phyloP scores from a whole-genome alignment of 2,797 vertebrate genomes.

The Sebastes cheni region DNA sequence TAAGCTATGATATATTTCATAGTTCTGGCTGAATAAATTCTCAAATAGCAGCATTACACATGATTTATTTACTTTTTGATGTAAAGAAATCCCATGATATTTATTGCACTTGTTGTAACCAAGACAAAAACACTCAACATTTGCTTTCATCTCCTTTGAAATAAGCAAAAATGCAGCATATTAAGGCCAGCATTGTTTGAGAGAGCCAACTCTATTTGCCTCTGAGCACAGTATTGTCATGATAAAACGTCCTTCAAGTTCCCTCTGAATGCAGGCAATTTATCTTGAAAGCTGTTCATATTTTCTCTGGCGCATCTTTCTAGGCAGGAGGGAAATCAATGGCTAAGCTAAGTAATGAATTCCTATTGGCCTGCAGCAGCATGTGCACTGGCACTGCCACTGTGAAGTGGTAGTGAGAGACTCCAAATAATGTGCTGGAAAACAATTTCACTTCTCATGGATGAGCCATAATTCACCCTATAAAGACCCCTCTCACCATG shows the following conservation, averaged over 20 bases:
- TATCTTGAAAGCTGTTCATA: conserved; percentile 58
- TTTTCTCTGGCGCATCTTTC: conserved; percentile 46
- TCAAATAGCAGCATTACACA: not conserved
- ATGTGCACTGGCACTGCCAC: conserved; percentile 43
- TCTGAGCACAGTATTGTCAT: conserved; percentile 32
- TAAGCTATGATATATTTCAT: not conserved
- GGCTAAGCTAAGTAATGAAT: conserved; percentile 66
- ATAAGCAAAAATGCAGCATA: not conserved
- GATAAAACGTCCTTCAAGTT: conserved; percentile 54
- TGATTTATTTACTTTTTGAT: not conserved
- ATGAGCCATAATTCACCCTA: conserved; percentile 56
- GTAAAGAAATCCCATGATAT: not conserved
- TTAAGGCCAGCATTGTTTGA: conserved; percentile 9
- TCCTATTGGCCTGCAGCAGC: conserved; percentile 48
- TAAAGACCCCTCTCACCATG: conserved; percentile 26
- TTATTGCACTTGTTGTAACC: not conserved
- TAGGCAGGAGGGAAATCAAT: conserved; percentile 63
- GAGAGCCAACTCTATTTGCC: conserved; percentile 17
- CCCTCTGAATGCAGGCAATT: conserved; percentile 47
- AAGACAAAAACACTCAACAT: not conserved
- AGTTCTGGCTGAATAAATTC: not conserved
- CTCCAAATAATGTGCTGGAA: conserved; percentile 42
- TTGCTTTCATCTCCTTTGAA: conserved; percentile 2
- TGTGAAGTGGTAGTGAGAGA: conserved; percentile 30
- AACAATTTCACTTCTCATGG: conserved; percentile 47